Evolutionary conservation across 2,888 invertebrate genomes (phyloP).

Genomic region (Drosophila macrothrix): DNA sequence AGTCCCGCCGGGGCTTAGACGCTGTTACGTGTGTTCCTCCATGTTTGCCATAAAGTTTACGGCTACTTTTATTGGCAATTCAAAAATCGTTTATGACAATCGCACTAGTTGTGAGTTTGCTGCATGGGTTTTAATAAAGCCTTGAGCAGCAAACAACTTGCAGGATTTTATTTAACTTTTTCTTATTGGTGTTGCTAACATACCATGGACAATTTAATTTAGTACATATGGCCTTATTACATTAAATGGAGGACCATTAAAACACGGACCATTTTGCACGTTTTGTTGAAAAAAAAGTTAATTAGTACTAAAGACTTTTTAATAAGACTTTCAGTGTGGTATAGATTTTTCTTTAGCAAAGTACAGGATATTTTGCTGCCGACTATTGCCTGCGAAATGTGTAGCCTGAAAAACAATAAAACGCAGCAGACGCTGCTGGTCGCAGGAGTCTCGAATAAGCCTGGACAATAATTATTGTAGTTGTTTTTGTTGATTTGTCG

Average conservation of each 20-base stretch:
- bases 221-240: neutral
- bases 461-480: slow-evolving; percentile 52
- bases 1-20: slow-evolving; percentile 14
- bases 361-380: slow-evolving; percentile 4
- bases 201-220: neutral
- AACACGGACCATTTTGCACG: neutral
- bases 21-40: slow-evolving; percentile 48
- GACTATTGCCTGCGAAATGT: neutral
- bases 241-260: neutral
- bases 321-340: neutral
- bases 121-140: slow-evolving; percentile 68
- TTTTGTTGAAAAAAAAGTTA: neutral
- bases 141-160: slow-evolving; percentile 15
- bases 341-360: neutral
- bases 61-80: slow-evolving; percentile 79
- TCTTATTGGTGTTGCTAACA: slow-evolving; percentile 8
- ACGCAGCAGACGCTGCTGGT: slow-evolving; percentile 20
- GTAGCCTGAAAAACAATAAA: slow-evolving; percentile 58
- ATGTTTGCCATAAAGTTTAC: slow-evolving; percentile 61
- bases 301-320: neutral
- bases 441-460: slow-evolving; percentile 29
- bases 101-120: slow-evolving; percentile 50
- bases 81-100: slow-evolving; percentile 83
- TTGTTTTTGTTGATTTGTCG: slow-evolving; percentile 30
- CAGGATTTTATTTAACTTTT: neutral